Conservation (phyloP, 2,888 invertebrate species). For the Abrostola triplasia region DNA sequence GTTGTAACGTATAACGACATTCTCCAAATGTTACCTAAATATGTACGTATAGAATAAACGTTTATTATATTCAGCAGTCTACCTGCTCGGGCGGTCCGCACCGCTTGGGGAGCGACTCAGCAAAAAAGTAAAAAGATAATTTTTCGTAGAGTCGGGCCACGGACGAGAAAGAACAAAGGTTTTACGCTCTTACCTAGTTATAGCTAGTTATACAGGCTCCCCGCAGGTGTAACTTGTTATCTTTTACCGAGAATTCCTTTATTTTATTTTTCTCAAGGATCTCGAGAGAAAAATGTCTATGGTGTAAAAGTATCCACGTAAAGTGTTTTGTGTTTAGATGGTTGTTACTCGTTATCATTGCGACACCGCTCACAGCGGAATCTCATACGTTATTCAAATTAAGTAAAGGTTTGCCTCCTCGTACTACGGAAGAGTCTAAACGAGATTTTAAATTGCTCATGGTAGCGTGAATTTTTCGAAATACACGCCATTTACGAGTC, state of each 20-base stretch:
- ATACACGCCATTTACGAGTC: conserved; percentile 37
- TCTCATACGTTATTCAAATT: conserved; percentile 54
- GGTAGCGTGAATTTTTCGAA: conserved; percentile 39
- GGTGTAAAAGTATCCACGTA: conserved; percentile 69
- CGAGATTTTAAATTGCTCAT: conserved; percentile 47
- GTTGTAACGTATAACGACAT: conserved; percentile 44
- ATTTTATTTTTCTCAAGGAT: conserved; percentile 70
- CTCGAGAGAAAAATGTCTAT: conserved; percentile 65
- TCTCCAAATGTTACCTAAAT: conserved; percentile 56
- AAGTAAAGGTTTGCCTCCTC: conserved; percentile 37
- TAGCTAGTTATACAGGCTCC: conserved; percentile 80
- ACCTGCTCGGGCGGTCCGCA: conserved; percentile 79
- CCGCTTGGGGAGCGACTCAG: conserved; percentile 75
- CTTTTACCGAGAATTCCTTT: conserved; percentile 78
- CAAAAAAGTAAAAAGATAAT: conserved; percentile 86
- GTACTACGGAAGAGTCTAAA: conserved; percentile 35
- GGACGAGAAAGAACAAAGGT: conserved; percentile 84
- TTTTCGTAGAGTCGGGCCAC: conserved; percentile 80
- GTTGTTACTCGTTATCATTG: conserved; percentile 54
- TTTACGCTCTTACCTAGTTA: conserved; percentile 81
- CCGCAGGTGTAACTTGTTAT: conserved; percentile 85
- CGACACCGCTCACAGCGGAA: conserved; percentile 44
- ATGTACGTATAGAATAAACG: conserved; percentile 64
- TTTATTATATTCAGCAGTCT: conserved; percentile 79
- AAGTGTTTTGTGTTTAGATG: conserved; percentile 59